phyloP scores from a whole-genome alignment of 1,140 invertebrate species.

The Pseudomyrmex cubaensis region DNA sequence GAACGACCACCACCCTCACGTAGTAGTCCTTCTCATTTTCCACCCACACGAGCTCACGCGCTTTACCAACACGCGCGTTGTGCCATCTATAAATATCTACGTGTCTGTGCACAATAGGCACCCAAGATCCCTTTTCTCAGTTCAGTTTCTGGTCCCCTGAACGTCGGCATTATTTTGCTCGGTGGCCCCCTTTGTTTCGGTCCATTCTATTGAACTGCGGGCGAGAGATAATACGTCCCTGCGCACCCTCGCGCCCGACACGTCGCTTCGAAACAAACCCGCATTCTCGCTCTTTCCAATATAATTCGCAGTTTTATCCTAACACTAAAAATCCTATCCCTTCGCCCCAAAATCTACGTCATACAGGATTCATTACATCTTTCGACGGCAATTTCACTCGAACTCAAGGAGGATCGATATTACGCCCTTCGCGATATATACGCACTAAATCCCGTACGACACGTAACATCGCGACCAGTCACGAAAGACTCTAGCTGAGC shows the following conservation, averaged over 20 bases:
- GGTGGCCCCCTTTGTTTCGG: slow-evolving; percentile 81
- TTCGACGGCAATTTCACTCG: slow-evolving; percentile 48
- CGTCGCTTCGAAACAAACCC: slow-evolving; percentile 78
- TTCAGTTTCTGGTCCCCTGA: slow-evolving; percentile 75
- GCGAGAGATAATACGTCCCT: slow-evolving; percentile 81
- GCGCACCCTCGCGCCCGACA: slow-evolving; percentile 69
- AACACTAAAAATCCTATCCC: slow-evolving; percentile 7
- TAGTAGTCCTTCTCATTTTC: slow-evolving; percentile 75
- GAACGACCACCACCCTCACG: slow-evolving; percentile 68
- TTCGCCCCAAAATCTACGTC: slow-evolving; percentile 9
- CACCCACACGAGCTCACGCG: slow-evolving; percentile 67
- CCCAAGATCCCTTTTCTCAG: slow-evolving; percentile 79
- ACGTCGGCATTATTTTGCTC: slow-evolving; percentile 82
- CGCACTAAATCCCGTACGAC: slow-evolving; percentile 63
- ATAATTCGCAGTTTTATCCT: slow-evolving; percentile 73
- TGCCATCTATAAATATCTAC: slow-evolving; percentile 46
- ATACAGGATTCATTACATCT: slow-evolving; percentile 44
- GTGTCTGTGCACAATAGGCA: slow-evolving; percentile 55
- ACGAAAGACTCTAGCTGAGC: slow-evolving; percentile 57
- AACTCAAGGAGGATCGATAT: slow-evolving; percentile 33
- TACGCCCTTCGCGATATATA: slow-evolving; percentile 39
- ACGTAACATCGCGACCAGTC: slow-evolving; percentile 60
- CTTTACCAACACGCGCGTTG: slow-evolving; percentile 47
- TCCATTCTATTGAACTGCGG: slow-evolving; percentile 81
- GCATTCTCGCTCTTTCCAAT: slow-evolving; percentile 77